Evolutionary conservation across 2,113 vertebrate genomes (phyloP), one percentile per base, ranked within the genome.

Genomic region (Saimiri boliviensis): DNA sequence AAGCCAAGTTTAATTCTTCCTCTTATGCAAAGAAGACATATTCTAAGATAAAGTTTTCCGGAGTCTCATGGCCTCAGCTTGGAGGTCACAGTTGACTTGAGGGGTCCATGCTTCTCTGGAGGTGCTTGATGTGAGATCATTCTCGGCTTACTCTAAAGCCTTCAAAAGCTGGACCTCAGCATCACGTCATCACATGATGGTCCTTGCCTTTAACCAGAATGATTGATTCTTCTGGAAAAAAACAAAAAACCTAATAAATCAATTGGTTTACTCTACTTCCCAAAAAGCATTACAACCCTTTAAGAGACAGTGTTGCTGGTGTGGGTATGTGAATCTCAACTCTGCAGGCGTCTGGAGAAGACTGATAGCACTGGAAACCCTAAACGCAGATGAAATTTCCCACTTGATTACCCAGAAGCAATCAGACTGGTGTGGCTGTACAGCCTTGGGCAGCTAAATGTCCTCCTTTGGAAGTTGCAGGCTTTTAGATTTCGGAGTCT

Each of bases 401-500:
- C 89, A 91, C 95, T 93, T 94, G 93, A 89, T 66, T 96, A 91
- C 95, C 96, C 95, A 96, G 96, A 97, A 97, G 86, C 83, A 95
- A 76, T 83, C 70, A 96, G 79, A 37, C 93, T 95, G 81, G 58
- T 45, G 96, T 97, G 96, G 89, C 90, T 74, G 45, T 91, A 87
- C 45, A 95, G 88, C 68, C 40, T 16, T 83, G n/a, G 94, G 70
- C 77, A 96, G 98, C 97, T 98, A 98, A 98, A 96, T 86, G 63
- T 32, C 88, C 37, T 93, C 70, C 95, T 97, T 94, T 97, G 94
- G 54, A 98, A 97, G 73, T 47, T 92, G 84, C 90, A 98, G 94
- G 98, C 98, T 99, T 98, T 98, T 98, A 99, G 93, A 42, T 56
- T 91, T 95, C 95, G 96, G 98, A 98, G 91, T 89, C 86, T 66